Percentiles rank a stretch among this genome's conserved stretches.
Conservation (phyloP, 1,140 invertebrate species). For the Acromyrmex heyeri region DNA sequence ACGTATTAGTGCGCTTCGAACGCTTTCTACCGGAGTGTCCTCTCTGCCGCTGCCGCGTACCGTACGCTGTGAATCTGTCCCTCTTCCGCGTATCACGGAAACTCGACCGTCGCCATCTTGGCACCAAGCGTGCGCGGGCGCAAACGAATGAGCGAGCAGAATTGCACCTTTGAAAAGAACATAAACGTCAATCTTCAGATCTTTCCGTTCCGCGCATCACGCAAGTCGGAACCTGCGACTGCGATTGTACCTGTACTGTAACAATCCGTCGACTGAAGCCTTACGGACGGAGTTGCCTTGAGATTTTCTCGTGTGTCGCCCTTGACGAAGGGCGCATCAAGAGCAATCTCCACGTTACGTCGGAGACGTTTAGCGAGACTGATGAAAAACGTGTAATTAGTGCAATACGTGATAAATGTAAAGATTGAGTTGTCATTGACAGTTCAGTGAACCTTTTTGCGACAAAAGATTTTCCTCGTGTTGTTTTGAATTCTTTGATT, state of each 20-base stretch:
- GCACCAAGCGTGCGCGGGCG: neutral
- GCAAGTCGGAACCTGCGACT: neutral
- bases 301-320: neutral
- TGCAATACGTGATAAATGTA: neutral
- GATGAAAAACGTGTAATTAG: neutral
- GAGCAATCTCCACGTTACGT: neutral
- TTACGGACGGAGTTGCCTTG: neutral
- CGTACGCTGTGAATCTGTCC: neutral
- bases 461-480: neutral
- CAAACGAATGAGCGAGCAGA: neutral
- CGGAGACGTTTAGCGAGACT: neutral
- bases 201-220: neutral
- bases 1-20: slow-evolving; percentile 51
- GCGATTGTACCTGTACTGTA: neutral
- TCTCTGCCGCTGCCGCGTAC: slow-evolving; percentile 2
- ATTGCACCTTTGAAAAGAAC: slow-evolving; percentile 6
- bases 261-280: neutral
- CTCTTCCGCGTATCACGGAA: slow-evolving; percentile 23
- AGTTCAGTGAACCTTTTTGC: neutral
- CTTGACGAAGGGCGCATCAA: neutral
- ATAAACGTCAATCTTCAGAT: neutral
- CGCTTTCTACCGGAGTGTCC: slow-evolving; percentile 55
- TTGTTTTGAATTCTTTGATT: neutral
- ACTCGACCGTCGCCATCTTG: slow-evolving; percentile 29
- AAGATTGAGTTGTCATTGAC: neutral